A percentile compares a stretch with the other conserved stretches of the same genome.
Evolutionary conservation across 2,888 invertebrate genomes (phyloP).

Genomic region (Anthrax anthrax): DNA sequence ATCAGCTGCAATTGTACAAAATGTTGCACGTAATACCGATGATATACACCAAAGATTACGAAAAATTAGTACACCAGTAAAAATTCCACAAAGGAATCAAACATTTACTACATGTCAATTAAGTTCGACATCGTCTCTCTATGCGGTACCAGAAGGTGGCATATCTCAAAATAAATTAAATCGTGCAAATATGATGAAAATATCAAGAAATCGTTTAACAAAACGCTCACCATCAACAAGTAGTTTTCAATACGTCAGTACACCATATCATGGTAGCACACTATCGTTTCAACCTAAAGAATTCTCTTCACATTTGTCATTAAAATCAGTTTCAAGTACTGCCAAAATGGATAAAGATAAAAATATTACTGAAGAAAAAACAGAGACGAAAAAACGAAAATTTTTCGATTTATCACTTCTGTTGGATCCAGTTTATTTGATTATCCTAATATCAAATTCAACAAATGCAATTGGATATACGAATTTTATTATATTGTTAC

Average conservation of each 20-base stretch:
- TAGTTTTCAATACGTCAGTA: slow-evolving; percentile 71
- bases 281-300: slow-evolving; percentile 62
- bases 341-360: slow-evolving; percentile 15
- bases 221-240: slow-evolving; percentile 62
- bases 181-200: slow-evolving; percentile 28
- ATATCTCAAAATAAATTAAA: slow-evolving; percentile 25
- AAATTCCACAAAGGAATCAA: slow-evolving; percentile 34
- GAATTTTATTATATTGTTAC: slow-evolving; percentile 69
- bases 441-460: slow-evolving; percentile 70
- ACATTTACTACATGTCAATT: slow-evolving; percentile 38
- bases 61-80: slow-evolving; percentile 46
- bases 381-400: slow-evolving; percentile 34
- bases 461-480: slow-evolving; percentile 78
- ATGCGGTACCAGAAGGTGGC: slow-evolving; percentile 54
- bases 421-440: slow-evolving; percentile 64
- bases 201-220: slow-evolving; percentile 37
- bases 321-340: slow-evolving; percentile 50
- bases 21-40: slow-evolving; percentile 29
- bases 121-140: slow-evolving; percentile 49
- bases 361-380: slow-evolving; percentile 24
- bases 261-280: slow-evolving; percentile 75
- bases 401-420: slow-evolving; percentile 61
- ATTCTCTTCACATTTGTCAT: slow-evolving; percentile 62
- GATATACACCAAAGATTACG: slow-evolving; percentile 37
- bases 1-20: slow-evolving; percentile 54